Evolutionary conservation across 2,113 vertebrate genomes (phyloP).

Genomic region (Malurus melanocephalus): DNA sequence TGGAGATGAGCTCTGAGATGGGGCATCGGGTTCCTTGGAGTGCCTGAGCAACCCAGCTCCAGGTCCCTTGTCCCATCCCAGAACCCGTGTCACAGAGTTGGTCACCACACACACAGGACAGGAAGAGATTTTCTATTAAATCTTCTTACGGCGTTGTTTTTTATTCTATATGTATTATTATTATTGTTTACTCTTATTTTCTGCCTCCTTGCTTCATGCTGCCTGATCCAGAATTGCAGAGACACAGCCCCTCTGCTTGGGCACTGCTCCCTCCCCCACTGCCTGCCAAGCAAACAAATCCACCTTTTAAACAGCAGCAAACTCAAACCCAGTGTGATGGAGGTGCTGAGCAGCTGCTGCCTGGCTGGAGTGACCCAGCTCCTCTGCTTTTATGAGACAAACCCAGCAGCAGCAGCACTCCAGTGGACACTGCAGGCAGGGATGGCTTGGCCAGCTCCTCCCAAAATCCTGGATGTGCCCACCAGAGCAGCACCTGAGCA

Average conservation of each 20-base stretch:
- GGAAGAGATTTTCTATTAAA: background rate
- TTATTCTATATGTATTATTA: background rate
- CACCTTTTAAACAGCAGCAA: background rate
- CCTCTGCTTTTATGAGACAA: background rate
- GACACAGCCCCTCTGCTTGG: background rate
- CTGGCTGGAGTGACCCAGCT: background rate
- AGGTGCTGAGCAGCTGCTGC: background rate
- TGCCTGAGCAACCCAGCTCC: accelerated
- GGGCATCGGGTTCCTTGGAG: background rate
- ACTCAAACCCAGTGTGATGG: background rate
- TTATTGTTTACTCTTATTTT: background rate
- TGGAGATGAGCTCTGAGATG: background rate
- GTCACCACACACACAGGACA: background rate
- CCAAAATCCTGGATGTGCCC: background rate
- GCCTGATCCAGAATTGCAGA: background rate
- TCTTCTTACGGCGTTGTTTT: background rate
- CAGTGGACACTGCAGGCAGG: background rate
- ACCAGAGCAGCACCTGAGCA: background rate
- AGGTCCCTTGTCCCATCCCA: background rate
- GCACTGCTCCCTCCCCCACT: background rate
- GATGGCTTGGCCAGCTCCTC: background rate
- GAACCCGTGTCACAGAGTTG: accelerated
- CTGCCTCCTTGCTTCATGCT: background rate
- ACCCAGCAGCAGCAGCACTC: too few relatives aligned
- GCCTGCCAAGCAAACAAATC: background rate